Percentiles rank a stretch among this genome's conserved stretches.
phyloP scores from a whole-genome alignment of 2,888 invertebrate species.

The Ctenicera cuprea region DNA sequence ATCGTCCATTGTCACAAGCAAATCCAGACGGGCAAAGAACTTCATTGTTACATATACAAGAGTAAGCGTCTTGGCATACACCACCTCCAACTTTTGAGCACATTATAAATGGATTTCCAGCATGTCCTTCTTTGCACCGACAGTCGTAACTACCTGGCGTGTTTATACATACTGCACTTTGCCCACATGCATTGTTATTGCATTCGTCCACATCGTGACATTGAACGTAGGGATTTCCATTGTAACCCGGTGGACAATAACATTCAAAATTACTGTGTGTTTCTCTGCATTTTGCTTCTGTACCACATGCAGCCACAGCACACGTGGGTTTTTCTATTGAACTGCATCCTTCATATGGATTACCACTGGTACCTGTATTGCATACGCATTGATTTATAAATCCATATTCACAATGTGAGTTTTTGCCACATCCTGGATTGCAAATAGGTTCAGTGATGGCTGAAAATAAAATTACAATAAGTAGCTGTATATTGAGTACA shows the following conservation, averaged over 20 bases:
- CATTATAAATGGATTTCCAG: slow-evolving; percentile 91
- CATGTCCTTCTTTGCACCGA: slow-evolving; percentile 87
- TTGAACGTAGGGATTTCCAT: slow-evolving; percentile 90
- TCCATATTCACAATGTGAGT: slow-evolving; percentile 92
- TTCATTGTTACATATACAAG: slow-evolving; percentile 82
- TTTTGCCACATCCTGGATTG: slow-evolving; percentile 85
- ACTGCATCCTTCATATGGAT: slow-evolving; percentile 90
- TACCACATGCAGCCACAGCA: slow-evolving; percentile 83
- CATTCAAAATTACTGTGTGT: slow-evolving; percentile 86
- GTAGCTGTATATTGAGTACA: not conserved
- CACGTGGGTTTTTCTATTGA: slow-evolving; percentile 83
- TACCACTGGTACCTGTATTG: slow-evolving; percentile 88
- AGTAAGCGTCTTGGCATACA: slow-evolving; percentile 81
- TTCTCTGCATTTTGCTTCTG: slow-evolving; percentile 87
- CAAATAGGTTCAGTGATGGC: slow-evolving; percentile 87
- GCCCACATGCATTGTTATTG: slow-evolving; percentile 84
- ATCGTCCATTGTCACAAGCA: slow-evolving; percentile 83
- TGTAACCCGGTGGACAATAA: slow-evolving; percentile 87
- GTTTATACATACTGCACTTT: slow-evolving; percentile 92
- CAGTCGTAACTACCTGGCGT: slow-evolving; percentile 93
- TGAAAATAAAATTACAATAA: slow-evolving; percentile 68
- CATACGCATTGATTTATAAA: slow-evolving; percentile 87
- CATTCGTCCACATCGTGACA: slow-evolving; percentile 93
- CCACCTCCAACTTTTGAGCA: slow-evolving; percentile 84
- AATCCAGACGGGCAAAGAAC: slow-evolving; percentile 86